A percentile compares a stretch with the other conserved stretches of the same genome.
Conservation (phyloP, 2,888 invertebrate species). For the Plagodis dolabraria region DNA sequence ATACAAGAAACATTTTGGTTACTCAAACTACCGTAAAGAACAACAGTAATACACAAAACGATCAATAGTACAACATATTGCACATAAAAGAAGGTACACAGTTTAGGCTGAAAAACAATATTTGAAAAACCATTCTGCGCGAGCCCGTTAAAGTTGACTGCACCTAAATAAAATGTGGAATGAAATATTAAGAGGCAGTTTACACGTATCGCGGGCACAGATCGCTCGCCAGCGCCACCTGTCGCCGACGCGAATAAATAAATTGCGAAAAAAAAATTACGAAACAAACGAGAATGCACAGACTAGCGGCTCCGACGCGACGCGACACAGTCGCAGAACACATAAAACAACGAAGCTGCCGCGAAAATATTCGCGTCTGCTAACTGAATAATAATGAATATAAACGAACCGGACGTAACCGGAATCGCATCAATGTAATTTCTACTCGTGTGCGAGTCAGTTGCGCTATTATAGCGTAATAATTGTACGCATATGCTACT, state of each 20-base stretch:
- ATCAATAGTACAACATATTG: slow-evolving; percentile 13
- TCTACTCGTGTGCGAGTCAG: slow-evolving; percentile 38
- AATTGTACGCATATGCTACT: slow-evolving; percentile 32
- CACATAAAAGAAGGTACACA: slow-evolving; percentile 31
- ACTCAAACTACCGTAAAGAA: slow-evolving; percentile 6
- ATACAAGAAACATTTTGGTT: slow-evolving; percentile 26
- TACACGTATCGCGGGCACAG: slow-evolving; percentile 66
- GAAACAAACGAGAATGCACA: slow-evolving; percentile 47
- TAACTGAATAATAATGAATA: slow-evolving; percentile 58
- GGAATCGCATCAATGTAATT: slow-evolving; percentile 48
- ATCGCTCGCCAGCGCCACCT: slow-evolving; percentile 71
- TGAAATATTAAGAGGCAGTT: slow-evolving; percentile 72
- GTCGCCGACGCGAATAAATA: slow-evolving; percentile 69
- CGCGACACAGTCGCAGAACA: slow-evolving; percentile 38
- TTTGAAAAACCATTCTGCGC: slow-evolving; percentile 41
- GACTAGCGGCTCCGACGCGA: slow-evolving; percentile 34
- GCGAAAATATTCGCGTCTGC: slow-evolving; percentile 63
- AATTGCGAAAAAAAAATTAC: slow-evolving; percentile 53
- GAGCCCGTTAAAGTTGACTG: slow-evolving; percentile 49
- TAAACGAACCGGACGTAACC: slow-evolving; percentile 48
- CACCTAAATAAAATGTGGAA: slow-evolving; percentile 65
- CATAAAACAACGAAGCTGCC: slow-evolving; percentile 47
- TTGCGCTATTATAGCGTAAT: slow-evolving; percentile 33
- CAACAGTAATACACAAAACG: slow-evolving; percentile 20
- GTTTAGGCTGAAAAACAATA: slow-evolving; percentile 43